These are phyloP conservation scores for Pipistrellus pygmaeus DNA, from an alignment of 2,797 vertebrate species.

Conservation along the genomic window DNA sequence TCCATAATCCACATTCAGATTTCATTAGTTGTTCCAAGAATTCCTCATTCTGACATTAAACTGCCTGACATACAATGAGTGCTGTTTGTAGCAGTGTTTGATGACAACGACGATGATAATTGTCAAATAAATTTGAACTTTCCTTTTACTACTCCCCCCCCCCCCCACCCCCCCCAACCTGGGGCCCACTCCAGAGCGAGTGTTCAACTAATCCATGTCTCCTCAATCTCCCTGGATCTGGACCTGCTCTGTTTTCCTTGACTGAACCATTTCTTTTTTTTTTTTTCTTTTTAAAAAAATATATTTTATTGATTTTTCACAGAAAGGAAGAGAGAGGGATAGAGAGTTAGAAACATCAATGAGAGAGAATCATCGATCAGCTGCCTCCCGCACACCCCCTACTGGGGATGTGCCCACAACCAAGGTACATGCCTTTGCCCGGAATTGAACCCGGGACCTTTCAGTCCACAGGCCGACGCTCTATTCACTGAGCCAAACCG, in stretches of 20 bases:
- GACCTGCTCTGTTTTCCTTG: neutral
- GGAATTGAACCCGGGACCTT: no score
- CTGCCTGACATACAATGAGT: neutral
- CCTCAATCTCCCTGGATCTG: neutral
- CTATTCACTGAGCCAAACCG: no score
- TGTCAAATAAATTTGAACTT: neutral
- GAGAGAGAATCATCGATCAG: no score
- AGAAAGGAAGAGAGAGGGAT: no score
- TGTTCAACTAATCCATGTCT: neutral
- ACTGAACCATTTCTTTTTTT: neutral
- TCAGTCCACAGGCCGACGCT: no score
- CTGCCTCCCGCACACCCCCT: no score
- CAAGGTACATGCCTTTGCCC: no score
- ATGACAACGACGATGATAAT: neutral
- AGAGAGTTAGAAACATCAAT: no score
- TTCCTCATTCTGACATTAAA: neutral
- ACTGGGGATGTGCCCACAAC: no score
- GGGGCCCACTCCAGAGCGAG: neutral
- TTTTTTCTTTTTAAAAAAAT: no score
- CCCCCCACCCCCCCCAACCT: neutral
- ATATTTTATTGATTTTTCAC: no score
- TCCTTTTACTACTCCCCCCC: neutral
- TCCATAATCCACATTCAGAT: neutral
- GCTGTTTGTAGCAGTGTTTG: neutral
- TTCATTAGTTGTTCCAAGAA: neutral